These are phyloP conservation scores for Pipistrellus pipistrellus DNA, from an alignment of 2,797 vertebrate genomes.

Conservation along the genomic window DNA sequence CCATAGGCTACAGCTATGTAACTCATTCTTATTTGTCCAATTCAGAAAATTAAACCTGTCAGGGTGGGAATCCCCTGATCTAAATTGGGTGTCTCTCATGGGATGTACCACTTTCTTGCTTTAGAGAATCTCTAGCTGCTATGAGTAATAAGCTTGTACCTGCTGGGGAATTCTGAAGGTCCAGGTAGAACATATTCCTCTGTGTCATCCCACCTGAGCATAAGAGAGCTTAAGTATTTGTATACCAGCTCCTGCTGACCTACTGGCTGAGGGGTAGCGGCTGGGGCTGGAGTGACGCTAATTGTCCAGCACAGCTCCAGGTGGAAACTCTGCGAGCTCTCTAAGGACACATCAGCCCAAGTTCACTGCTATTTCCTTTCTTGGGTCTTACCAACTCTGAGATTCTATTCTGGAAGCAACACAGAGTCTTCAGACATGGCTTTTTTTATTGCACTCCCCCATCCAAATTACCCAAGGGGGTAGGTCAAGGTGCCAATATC, in stretches of 20 bases:
- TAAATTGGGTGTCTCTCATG: neutral
- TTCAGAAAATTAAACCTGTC: neutral
- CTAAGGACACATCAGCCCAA: neutral
- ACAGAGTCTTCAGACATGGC: neutral
- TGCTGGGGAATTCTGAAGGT: neutral
- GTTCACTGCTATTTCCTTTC: neutral
- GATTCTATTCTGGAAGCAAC: slow-evolving; percentile 8
- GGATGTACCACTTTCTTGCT: neutral
- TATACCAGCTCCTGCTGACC: neutral
- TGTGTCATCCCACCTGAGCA: neutral
- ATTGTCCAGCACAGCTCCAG: neutral
- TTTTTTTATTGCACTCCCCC: neutral
- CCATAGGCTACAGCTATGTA: neutral
- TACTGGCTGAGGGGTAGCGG: neutral
- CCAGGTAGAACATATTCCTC: neutral
- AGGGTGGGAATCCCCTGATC: neutral
- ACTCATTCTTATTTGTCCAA: neutral
- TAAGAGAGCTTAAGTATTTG: neutral
- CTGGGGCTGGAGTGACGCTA: neutral
- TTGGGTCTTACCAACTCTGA: neutral
- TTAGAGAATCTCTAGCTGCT: neutral
- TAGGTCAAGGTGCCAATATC: neutral
- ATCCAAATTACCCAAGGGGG: neutral
- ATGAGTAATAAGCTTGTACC: neutral
- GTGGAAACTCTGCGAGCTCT: neutral